Conservation (phyloP, 2,797 vertebrate species). For the Lateolabrax maculatus region DNA sequence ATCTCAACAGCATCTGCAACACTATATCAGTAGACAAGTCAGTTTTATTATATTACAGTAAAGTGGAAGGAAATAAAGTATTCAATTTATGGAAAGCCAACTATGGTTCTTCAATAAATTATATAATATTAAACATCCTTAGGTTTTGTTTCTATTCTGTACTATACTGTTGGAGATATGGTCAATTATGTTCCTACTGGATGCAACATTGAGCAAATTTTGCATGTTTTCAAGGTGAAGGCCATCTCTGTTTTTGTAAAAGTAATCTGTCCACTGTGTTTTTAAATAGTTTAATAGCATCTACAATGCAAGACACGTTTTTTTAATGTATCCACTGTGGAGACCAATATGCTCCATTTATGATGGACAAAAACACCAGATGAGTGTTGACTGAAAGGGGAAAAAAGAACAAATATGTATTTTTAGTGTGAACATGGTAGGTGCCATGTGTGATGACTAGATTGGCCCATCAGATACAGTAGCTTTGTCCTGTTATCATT, state of each 20-base stretch:
- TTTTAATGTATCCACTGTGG: background rate
- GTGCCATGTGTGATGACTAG: no score
- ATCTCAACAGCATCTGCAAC: conserved; percentile 33
- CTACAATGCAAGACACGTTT: background rate
- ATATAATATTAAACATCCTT: background rate
- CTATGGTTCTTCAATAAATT: background rate
- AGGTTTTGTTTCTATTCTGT: background rate
- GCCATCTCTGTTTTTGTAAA: background rate
- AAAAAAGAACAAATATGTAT: background rate
- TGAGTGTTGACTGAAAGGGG: background rate
- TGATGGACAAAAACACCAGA: background rate
- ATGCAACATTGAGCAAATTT: background rate
- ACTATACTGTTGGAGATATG: background rate
- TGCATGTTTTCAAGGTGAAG: background rate
- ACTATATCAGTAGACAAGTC: background rate
- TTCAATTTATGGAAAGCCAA: background rate
- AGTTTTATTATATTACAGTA: background rate
- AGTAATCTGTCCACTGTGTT: background rate
- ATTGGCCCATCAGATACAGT: no score
- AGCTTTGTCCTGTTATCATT: no score
- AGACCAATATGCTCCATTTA: background rate
- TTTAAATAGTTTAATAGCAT: background rate
- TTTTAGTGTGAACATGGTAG: no score
- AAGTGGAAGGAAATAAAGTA: background rate
- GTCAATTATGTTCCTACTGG: background rate